These are phyloP conservation scores for Turritopsis rubra DNA, from an alignment of 30 jellyfish, hydroid and myxozoan species.

Conservation along the genomic window DNA sequence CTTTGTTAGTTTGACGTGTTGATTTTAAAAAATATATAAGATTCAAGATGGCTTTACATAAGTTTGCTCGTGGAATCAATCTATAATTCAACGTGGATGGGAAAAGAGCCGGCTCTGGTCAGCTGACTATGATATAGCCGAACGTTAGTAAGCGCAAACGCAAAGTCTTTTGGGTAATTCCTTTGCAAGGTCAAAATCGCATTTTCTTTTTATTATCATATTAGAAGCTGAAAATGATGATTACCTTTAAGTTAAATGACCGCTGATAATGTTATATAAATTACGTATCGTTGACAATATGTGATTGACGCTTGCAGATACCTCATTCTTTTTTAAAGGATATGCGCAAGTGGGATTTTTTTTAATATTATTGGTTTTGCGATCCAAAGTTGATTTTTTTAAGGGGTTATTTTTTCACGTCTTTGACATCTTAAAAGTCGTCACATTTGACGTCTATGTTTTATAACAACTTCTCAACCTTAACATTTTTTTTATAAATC, in stretches of 20 bases:
- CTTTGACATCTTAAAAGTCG: background rate
- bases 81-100: too few species aligned
- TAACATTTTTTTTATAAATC: too few species aligned
- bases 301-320: background rate
- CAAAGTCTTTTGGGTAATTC: background rate
- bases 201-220: too few species aligned
- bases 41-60: too few species aligned
- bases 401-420: too few species aligned
- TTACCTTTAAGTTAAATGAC: background rate
- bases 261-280: background rate
- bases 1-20: background rate
- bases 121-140: too few species aligned
- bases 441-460: background rate
- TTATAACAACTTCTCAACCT: too few species aligned
- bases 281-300: background rate
- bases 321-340: background rate
- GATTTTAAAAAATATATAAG: too few species aligned
- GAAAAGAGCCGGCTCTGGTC: too few species aligned
- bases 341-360: background rate
- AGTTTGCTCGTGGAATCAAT: too few species aligned
- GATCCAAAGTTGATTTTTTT: too few species aligned
- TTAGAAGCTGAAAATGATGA: background rate
- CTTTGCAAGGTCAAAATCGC: background rate
- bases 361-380: background rate
- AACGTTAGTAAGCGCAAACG: too few species aligned